A percentile compares a stretch with the other conserved stretches of the same genome.
phyloP scores from a whole-genome alignment of 2,888 invertebrate species.

The Dione vanillae region DNA sequence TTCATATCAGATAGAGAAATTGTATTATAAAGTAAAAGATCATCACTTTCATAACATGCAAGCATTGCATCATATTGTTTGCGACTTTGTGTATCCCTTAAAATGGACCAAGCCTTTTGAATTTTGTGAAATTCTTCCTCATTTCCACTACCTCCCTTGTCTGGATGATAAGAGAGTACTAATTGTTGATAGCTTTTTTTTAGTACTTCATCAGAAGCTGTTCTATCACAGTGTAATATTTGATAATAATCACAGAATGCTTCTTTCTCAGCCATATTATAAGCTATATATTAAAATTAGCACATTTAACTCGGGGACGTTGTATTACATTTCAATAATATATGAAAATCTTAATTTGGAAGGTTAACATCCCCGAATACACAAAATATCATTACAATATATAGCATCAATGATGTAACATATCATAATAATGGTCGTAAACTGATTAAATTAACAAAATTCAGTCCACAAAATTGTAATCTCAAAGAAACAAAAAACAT shows the following conservation, averaged over 20 bases:
- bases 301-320: too few relatives aligned
- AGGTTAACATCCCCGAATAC: too few relatives aligned
- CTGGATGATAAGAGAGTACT: conserved; percentile 85
- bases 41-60: conserved; percentile 83
- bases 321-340: too few relatives aligned
- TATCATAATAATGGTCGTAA: too few relatives aligned
- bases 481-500: too few relatives aligned
- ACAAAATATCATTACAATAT: too few relatives aligned
- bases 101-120: conserved; percentile 88
- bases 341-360: too few relatives aligned
- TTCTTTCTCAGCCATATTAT: conserved; percentile 29
- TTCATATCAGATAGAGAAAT: conserved; percentile 80
- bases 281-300: neutral
- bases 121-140: conserved; percentile 72
- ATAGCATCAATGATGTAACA: too few relatives aligned
- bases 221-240: conserved; percentile 81
- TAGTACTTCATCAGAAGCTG: conserved; percentile 82
- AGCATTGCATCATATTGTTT: conserved; percentile 87
- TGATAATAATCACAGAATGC: conserved; percentile 77
- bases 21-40: conserved; percentile 85
- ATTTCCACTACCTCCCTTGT: conserved; percentile 69
- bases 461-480: too few relatives aligned
- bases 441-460: too few relatives aligned
- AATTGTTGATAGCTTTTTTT: conserved; percentile 86
- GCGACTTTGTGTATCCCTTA: conserved; percentile 85